Evolutionary conservation across 2,888 invertebrate species (phyloP).

Genomic region (Andrena fulva): DNA sequence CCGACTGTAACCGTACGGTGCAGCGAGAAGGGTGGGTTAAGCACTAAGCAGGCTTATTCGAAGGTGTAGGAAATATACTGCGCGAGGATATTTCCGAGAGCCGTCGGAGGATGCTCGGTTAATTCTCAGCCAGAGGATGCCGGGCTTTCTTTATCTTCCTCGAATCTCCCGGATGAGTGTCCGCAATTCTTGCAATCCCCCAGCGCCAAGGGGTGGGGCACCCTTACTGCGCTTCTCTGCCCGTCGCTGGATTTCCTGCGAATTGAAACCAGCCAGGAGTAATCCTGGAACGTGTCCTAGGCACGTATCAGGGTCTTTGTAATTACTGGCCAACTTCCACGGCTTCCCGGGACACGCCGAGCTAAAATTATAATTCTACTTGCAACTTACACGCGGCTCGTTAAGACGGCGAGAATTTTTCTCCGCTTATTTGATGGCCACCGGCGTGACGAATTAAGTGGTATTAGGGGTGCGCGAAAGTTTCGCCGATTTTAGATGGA

Average conservation of each 20-base stretch:
- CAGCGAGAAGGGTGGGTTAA: neutral
- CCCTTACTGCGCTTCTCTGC: conserved; percentile 15
- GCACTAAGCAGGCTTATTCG: neutral
- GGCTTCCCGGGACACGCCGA: no score
- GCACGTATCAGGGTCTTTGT: conserved; percentile 5
- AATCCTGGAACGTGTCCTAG: neutral
- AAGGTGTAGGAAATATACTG: conserved; percentile 34
- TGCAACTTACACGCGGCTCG: neutral
- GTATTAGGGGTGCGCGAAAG: no score
- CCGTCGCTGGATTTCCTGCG: conserved; percentile 13
- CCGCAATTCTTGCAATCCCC: conserved; percentile 26
- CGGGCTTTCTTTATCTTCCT: conserved; percentile 52
- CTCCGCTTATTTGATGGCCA: no score
- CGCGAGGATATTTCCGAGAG: conserved; percentile 21
- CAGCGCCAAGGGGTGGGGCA: neutral
- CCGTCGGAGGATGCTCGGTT: conserved; percentile 37
- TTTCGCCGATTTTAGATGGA: no score
- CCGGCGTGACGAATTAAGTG: no score
- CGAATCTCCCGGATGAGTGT: conserved; percentile 40
- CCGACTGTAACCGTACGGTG: neutral
- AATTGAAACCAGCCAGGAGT: conserved; percentile 19
- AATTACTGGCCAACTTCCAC: neutral
- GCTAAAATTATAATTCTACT: neutral
- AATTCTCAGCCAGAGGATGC: conserved; percentile 40
- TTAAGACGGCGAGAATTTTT: no score